A percentile compares a stretch with the other conserved stretches of the same genome.
Conservation (phyloP, 2,113 vertebrate species). For the Regulus satrapa region DNA sequence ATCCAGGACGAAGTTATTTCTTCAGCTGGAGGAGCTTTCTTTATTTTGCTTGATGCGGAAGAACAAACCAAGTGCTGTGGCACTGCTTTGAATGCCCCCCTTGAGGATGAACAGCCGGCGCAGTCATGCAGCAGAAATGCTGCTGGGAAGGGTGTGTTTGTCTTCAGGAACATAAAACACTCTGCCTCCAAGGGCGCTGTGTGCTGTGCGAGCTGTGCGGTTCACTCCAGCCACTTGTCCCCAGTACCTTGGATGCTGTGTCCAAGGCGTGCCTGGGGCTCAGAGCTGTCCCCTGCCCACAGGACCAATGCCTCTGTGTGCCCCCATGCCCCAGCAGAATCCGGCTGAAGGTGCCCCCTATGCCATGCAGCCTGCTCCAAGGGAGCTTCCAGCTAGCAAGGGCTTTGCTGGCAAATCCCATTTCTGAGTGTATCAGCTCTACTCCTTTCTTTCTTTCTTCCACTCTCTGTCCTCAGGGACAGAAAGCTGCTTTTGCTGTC, state of each 20-base stretch:
- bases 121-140: neutral
- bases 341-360: neutral
- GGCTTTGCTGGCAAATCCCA: neutral
- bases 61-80: accelerated
- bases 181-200: neutral
- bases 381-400: neutral
- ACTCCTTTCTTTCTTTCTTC: neutral
- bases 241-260: neutral
- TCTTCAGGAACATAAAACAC: neutral
- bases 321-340: neutral
- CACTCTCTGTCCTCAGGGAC: neutral
- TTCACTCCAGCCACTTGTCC: neutral
- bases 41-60: neutral
- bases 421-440: neutral
- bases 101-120: neutral
- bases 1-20: neutral
- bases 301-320: neutral
- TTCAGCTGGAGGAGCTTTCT: neutral
- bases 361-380: accelerated
- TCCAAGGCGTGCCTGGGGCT: neutral
- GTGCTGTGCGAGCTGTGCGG: neutral
- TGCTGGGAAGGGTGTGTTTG: neutral
- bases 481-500: neutral
- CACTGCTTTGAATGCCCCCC: neutral
- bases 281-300: neutral